A percentile compares a stretch with the other conserved stretches of the same genome.
Conservation (phyloP, 1,140 invertebrate genomes). For the Adelges cooleyi region DNA sequence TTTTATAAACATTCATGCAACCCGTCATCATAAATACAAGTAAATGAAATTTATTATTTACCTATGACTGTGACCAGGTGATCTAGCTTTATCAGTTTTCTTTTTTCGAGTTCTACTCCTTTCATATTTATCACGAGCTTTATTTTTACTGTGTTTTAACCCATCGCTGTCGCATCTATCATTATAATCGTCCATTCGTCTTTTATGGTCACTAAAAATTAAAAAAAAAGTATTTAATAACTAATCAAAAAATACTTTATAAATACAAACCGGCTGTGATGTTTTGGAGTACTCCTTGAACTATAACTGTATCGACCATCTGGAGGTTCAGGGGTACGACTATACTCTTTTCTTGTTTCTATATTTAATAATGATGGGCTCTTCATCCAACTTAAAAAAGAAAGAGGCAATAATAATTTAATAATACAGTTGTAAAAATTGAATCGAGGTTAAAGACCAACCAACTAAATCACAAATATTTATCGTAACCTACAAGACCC, state of each 20-base stretch:
- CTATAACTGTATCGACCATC: not conserved
- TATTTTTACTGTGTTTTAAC: not conserved
- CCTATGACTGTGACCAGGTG: constrained; percentile 3
- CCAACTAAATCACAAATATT: not conserved
- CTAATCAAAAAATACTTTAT: not conserved
- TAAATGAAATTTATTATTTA: not conserved
- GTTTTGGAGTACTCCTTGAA: not conserved
- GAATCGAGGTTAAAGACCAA: no score
- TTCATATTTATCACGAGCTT: not conserved
- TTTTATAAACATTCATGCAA: no score
- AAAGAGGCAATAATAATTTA: not conserved
- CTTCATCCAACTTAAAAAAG: constrained; percentile 13
- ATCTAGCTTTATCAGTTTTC: constrained; percentile 12
- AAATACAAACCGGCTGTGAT: not conserved
- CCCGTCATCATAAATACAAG: no score
- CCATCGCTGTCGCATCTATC: not conserved
- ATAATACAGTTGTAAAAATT: no score
- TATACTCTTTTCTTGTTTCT: constrained; percentile 4
- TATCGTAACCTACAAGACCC: not conserved
- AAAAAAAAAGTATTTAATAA: not conserved
- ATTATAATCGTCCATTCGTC: not conserved
- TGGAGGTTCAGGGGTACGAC: not conserved
- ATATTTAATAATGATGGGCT: constrained; percentile 12
- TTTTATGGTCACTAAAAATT: constrained; percentile 7
- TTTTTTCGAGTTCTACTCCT: not conserved